These are phyloP conservation scores for Lacanobia oleracea DNA, from an alignment of 2,888 invertebrate species.

Conservation along the genomic window DNA sequence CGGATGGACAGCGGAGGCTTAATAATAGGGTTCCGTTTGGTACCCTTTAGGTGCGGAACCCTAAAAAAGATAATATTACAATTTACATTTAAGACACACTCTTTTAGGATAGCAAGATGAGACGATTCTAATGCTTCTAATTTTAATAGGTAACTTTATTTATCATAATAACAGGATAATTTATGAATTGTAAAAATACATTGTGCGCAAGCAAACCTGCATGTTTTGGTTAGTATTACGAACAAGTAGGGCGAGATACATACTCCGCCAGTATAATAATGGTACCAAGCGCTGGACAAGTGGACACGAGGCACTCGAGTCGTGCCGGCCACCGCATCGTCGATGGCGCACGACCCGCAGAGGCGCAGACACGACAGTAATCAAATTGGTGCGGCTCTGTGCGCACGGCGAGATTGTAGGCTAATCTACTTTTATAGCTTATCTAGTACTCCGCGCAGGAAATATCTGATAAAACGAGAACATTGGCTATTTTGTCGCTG, in stretches of 20 bases:
- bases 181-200: background rate
- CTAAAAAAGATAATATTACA: too few relatives aligned
- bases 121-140: too few relatives aligned
- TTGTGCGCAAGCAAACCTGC: background rate
- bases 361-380: constrained; percentile 34
- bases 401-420: constrained; percentile 17
- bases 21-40: too few relatives aligned
- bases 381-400: constrained; percentile 47
- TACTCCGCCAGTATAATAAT: background rate
- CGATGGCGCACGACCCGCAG: constrained; percentile 24
- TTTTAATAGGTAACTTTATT: too few relatives aligned
- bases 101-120: too few relatives aligned
- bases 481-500: constrained; percentile 2
- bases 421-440: constrained; percentile 33
- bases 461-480: constrained; percentile 23
- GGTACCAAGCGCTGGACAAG: constrained; percentile 2
- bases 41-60: too few relatives aligned
- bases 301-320: background rate
- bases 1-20: too few relatives aligned
- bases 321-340: constrained; percentile 1
- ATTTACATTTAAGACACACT: background rate
- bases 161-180: too few relatives aligned
- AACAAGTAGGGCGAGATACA: background rate
- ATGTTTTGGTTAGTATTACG: background rate
- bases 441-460: constrained; percentile 5